Evolutionary conservation across 2,113 vertebrate genomes (phyloP).

Genomic region (Cephalopholis sonnerati): DNA sequence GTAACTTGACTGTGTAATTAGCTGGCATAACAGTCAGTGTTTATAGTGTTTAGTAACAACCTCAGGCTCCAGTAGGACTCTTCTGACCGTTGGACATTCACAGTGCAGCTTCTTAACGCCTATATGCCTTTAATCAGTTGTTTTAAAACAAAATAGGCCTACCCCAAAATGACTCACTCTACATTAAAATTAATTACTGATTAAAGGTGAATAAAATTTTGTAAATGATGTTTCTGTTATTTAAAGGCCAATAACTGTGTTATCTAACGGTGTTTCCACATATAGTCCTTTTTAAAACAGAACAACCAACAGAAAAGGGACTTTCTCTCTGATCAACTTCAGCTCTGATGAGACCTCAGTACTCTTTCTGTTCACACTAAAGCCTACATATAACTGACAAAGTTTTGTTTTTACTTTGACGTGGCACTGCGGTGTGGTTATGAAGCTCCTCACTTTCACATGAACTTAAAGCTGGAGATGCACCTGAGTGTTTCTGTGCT

Average conservation of each 20-base stretch:
- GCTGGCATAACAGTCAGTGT: neutral
- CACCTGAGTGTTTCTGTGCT: no score
- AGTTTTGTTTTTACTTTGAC: no score
- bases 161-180: neutral
- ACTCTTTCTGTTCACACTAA: no score
- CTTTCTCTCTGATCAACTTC: no score
- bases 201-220: neutral
- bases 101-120: neutral
- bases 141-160: neutral
- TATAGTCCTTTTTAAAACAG: no score
- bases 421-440: no score
- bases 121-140: neutral
- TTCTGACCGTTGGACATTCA: neutral
- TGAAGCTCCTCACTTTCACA: no score
- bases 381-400: no score
- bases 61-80: neutral
- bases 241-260: neutral
- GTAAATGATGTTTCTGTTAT: neutral
- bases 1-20: conserved; percentile 17
- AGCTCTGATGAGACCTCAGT: no score
- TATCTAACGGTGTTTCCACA: no score
- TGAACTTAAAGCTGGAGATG: no score
- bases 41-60: neutral
- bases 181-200: neutral
- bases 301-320: no score